Percentiles rank a stretch among this genome's conserved stretches.
Conservation (phyloP, 1,140 invertebrate species). For the Drosophila obscura region DNA sequence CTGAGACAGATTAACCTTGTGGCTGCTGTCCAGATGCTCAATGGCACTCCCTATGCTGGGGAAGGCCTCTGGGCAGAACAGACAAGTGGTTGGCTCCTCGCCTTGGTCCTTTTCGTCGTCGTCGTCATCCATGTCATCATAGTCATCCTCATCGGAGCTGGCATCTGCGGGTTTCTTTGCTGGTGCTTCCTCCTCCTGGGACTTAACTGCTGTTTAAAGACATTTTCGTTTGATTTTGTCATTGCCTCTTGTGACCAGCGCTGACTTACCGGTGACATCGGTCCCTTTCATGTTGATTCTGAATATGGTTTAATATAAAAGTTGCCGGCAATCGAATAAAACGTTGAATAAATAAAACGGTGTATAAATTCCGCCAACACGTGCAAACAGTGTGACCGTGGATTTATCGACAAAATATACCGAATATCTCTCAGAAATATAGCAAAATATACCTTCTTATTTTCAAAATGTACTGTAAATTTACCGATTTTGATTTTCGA, state of each 20-base stretch:
- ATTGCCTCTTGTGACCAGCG: not conserved
- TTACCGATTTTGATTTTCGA: too few relatives aligned
- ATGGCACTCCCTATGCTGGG: constrained; percentile 85
- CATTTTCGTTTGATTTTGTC: not conserved
- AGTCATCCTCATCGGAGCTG: constrained; percentile 64
- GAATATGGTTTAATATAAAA: not conserved
- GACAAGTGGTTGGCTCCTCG: constrained; percentile 78
- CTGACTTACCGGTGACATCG: constrained; percentile 34
- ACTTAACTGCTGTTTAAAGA: constrained; percentile 1
- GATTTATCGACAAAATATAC: too few relatives aligned
- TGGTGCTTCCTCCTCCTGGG: constrained; percentile 14
- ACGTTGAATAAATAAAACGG: constrained; percentile 3
- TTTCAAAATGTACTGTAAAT: too few relatives aligned
- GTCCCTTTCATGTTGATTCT: constrained; percentile 46
- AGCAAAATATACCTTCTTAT: too few relatives aligned
- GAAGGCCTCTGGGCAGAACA: constrained; percentile 86
- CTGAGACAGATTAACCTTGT: constrained; percentile 89
- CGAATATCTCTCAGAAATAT: too few relatives aligned
- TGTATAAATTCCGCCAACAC: constrained; percentile 25
- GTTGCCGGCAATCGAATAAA: not conserved
- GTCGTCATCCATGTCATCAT: constrained; percentile 61
- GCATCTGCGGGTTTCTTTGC: not conserved
- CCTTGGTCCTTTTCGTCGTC: constrained; percentile 58
- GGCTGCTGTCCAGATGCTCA: constrained; percentile 86
- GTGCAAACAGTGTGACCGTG: constrained; percentile 5